Conservation (phyloP, 2,797 vertebrate species). For the Chrosomus eos region DNA sequence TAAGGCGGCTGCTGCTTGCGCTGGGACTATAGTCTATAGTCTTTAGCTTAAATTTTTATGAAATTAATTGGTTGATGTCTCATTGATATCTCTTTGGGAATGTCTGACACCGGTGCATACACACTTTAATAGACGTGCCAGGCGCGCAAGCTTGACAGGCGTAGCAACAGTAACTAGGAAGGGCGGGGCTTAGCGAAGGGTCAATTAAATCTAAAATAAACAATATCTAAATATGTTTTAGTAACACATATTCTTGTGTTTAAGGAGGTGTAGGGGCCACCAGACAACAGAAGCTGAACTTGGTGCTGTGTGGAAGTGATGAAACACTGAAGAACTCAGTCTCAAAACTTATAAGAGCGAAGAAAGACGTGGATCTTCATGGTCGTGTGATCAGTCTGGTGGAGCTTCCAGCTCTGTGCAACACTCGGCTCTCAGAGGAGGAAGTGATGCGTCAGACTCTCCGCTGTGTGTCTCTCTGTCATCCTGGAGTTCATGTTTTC, state of each 20-base stretch:
- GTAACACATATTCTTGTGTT: not conserved
- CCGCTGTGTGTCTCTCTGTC: not conserved
- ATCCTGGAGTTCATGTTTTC: constrained; percentile 2
- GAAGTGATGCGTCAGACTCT: constrained; percentile 4
- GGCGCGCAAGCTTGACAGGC: too few relatives aligned
- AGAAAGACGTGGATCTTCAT: not conserved
- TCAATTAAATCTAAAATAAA: too few relatives aligned
- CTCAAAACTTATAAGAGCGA: not conserved
- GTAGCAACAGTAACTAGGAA: too few relatives aligned
- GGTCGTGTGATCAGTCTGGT: not conserved
- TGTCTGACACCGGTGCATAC: too few relatives aligned
- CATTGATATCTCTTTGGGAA: too few relatives aligned
- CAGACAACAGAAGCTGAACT: not conserved
- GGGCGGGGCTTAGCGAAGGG: too few relatives aligned
- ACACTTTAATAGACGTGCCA: too few relatives aligned
- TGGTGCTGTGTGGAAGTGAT: not conserved
- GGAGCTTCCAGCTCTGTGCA: constrained; percentile 8
- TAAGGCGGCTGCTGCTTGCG: too few relatives aligned
- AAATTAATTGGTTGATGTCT: too few relatives aligned
- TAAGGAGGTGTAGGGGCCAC: not conserved
- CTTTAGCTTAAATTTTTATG: too few relatives aligned
- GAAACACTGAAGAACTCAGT: not conserved
- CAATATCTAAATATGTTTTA: too few relatives aligned
- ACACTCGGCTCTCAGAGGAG: not conserved
- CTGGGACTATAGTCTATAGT: too few relatives aligned